Evolutionary conservation across 2,113 vertebrate species (phyloP).

Genomic region (Oncorhynchus masou): DNA sequence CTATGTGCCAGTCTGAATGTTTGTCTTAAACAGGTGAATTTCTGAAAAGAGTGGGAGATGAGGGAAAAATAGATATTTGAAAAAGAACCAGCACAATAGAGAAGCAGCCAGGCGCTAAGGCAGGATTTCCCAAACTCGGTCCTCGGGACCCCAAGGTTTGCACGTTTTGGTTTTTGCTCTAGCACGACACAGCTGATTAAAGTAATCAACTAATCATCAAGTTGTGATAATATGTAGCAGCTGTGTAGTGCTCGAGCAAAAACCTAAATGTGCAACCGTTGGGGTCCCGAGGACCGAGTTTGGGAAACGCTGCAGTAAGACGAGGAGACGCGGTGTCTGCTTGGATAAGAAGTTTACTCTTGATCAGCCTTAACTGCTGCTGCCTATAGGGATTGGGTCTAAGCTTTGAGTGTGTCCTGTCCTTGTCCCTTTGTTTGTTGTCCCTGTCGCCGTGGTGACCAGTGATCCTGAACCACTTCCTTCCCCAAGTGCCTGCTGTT

Average conservation of each 20-base stretch:
- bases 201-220: no score
- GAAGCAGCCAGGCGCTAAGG: no score
- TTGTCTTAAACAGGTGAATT: conserved; percentile 21
- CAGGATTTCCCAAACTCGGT: no score
- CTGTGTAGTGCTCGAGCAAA: no score
- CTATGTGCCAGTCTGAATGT: conserved; percentile 23
- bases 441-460: conserved; percentile 22
- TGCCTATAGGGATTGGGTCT: conserved; percentile 9
- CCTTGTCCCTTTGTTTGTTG: not conserved
- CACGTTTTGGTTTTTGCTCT: no score
- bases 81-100: conserved; percentile 28
- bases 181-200: no score
- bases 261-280: no score
- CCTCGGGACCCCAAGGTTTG: no score
- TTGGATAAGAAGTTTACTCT: conserved; percentile 33
- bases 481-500: conserved; percentile 14
- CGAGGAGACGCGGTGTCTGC: conserved; percentile 33
- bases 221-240: no score
- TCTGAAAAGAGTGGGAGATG: conserved; percentile 21
- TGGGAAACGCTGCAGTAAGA: no score
- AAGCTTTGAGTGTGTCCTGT: not conserved
- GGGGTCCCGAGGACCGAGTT: no score
- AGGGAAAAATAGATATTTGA: conserved; percentile 10
- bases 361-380: conserved; percentile 21
- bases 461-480: conserved; percentile 30